Evolutionary conservation across 2,797 vertebrate genomes (phyloP), one percentile per base, ranked within the genome.

Genomic region (Helarctos malayanus): DNA sequence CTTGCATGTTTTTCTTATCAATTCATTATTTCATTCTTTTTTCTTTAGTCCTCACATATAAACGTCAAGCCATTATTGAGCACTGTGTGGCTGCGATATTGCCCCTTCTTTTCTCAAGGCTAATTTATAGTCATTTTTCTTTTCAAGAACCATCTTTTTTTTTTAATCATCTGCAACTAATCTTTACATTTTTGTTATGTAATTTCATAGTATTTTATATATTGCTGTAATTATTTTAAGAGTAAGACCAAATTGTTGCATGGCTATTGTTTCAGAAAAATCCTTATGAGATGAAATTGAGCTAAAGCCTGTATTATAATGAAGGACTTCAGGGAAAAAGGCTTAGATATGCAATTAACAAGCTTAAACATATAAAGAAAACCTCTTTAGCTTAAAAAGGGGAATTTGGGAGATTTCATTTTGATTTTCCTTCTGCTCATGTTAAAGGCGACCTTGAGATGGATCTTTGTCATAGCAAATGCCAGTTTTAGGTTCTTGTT

Each of bases 171-270:
- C 9, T 71, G 54, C 54, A 84, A 78, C n/a, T 83, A 56, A 13
- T 57, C 89, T 54, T 91, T 89, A 73, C 7, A 63, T 23, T 92
- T 91, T 79, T 71, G 52, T 78, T 61, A 10, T 21, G n/a, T 84
- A 97, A 79, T 80, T 93, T 97, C 71, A 78, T 81, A 82, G 11
- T 56, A 94, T 97, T 97, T 98, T 92, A 47, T 95, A 96, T 91
- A 96, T 91, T 85, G 88, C 68, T 98, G 49, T 94, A 97, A 97
- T 98, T 97, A 98, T 93, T 96, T 97, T 97, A 80, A 86, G 96
- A 94, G 96, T 98, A 97, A 96, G 91, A 94, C 87, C 84, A 97
- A 95, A 93, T 98, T 95, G 87, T 59, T 61, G 8, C 86, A 57
- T 87, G 57, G 14, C 41, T 81, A 49, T 88, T 94, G 69, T 95